phyloP scores from a whole-genome alignment of 2,888 invertebrate species.

The Enoplolaimus lenunculus region DNA sequence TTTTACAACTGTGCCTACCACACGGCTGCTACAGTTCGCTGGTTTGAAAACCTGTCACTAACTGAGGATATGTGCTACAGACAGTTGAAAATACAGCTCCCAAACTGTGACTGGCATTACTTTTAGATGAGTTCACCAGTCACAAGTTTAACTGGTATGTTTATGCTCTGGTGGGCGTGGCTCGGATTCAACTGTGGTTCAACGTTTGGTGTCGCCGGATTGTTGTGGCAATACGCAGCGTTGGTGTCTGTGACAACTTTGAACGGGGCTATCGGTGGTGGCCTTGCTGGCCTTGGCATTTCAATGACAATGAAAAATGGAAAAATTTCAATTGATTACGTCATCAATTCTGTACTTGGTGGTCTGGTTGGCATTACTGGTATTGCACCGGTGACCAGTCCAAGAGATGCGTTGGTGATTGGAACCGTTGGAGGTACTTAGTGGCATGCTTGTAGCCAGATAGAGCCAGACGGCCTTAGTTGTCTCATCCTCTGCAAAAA shows the following conservation, averaged over 20 bases:
- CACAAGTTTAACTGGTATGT: constrained; percentile 57
- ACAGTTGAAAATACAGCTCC: no score
- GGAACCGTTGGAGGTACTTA: constrained; percentile 62
- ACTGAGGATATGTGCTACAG: no score
- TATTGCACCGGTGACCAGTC: constrained; percentile 40
- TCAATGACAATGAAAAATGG: constrained; percentile 36
- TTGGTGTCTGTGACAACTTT: constrained; percentile 71
- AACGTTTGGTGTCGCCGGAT: constrained; percentile 56
- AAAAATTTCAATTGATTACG: constrained; percentile 62
- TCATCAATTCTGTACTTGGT: constrained; percentile 74
- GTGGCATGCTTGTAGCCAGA: no score
- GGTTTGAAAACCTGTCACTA: no score
- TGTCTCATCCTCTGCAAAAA: no score
- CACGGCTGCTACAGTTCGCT: no score
- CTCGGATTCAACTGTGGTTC: constrained; percentile 78
- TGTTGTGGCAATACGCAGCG: constrained; percentile 72
- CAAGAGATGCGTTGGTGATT: constrained; percentile 71
- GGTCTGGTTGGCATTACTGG: constrained; percentile 72
- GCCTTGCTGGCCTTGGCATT: constrained; percentile 52
- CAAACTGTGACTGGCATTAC: no score
- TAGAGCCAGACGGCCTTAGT: no score
- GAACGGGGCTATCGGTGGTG: constrained; percentile 78
- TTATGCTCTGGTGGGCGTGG: constrained; percentile 94
- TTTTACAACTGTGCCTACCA: no score
- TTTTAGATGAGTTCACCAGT: constrained; percentile 36